Evolutionary conservation across 2,888 invertebrate species (phyloP).

Genomic region (Alcis repandata): DNA sequence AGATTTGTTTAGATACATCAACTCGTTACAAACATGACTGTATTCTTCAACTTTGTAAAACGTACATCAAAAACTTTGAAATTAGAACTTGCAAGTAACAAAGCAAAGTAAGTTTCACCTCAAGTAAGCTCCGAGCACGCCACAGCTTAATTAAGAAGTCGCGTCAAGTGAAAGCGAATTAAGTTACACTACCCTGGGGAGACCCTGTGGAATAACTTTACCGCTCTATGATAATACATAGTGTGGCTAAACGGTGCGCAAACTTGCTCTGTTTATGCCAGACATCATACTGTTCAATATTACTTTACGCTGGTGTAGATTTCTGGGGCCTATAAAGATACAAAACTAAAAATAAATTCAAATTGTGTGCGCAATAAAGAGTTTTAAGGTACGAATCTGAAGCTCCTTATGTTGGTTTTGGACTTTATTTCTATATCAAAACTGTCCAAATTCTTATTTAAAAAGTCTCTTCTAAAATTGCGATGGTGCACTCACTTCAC

Average conservation of each 20-base stretch:
- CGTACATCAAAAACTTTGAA: conserved; percentile 15
- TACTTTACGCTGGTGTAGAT: not conserved
- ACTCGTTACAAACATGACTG: not conserved
- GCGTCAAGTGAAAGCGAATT: conserved; percentile 70
- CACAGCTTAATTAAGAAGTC: conserved; percentile 71
- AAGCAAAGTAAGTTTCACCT: conserved; percentile 17
- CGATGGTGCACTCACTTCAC: no score
- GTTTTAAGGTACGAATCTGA: no score
- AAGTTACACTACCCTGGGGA: conserved; percentile 68
- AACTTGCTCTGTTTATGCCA: not conserved
- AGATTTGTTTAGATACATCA: not conserved
- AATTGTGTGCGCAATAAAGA: no score
- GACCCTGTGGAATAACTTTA: conserved; percentile 45
- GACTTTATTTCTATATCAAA: no score
- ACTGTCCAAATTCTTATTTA: no score
- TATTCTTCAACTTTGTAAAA: conserved; percentile 1
- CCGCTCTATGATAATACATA: conserved; percentile 7
- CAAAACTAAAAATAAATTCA: no score
- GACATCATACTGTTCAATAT: no score
- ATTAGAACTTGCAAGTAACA: conserved; percentile 19
- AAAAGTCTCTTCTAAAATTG: no score
- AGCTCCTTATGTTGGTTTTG: no score
- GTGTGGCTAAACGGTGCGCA: conserved; percentile 4
- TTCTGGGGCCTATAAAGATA: no score
- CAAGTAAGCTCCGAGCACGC: conserved; percentile 31